Evolutionary conservation across 2,113 vertebrate species (phyloP).

Genomic region (Phoenicopterus ruber): DNA sequence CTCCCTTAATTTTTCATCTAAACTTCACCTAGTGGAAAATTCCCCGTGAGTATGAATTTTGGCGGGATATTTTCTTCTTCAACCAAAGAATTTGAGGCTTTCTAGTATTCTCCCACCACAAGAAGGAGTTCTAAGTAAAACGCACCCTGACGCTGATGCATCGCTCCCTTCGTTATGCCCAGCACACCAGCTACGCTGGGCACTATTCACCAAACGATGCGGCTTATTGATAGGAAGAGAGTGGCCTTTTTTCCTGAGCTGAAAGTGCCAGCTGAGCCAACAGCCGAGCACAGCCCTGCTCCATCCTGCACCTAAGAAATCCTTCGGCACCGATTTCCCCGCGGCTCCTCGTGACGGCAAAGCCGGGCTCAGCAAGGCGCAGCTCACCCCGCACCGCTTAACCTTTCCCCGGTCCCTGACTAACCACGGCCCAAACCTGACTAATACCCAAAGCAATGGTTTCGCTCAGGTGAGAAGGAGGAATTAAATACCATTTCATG

Average conservation of each 20-base stretch:
- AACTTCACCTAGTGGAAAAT: not conserved
- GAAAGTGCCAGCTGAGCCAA: not conserved
- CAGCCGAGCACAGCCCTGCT: not conserved
- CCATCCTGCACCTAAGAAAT: not conserved
- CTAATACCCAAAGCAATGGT: not conserved
- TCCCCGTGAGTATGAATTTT: not conserved
- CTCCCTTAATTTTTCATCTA: not conserved
- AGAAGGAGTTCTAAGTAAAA: not conserved
- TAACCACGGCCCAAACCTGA: rapidly evolving
- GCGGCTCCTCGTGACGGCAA: not conserved
- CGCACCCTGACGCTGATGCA: not conserved
- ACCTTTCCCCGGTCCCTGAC: not conserved
- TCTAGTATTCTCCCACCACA: rapidly evolving
- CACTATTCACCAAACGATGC: rapidly evolving
- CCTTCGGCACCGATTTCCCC: not conserved
- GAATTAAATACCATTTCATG: not conserved
- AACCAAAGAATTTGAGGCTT: not conserved
- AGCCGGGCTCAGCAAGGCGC: not conserved
- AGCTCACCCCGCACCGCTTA: not conserved
- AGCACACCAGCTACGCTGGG: not conserved
- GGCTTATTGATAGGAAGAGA: not conserved
- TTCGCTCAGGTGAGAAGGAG: not conserved
- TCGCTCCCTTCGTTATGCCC: rapidly evolving
- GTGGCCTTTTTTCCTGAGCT: not conserved
- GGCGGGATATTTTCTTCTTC: not conserved